Evolutionary conservation across 2,113 vertebrate genomes (phyloP), one percentile per base, ranked within the genome.

Genomic region (Speoplatyrhinus poulsoni): DNA sequence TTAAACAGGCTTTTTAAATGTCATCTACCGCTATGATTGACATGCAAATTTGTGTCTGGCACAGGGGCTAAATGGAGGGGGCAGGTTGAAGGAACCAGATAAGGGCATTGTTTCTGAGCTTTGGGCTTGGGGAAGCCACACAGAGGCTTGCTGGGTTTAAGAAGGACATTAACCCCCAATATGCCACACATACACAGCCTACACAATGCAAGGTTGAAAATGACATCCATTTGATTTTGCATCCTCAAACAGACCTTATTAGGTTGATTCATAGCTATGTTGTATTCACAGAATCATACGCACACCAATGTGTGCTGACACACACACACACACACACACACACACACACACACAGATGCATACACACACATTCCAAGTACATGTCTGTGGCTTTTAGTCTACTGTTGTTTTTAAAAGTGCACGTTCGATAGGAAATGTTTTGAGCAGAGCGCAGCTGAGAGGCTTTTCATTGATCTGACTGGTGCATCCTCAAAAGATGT

Each of bases 1-100:
- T 88, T 89, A 41, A 41, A 86, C 77, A 73, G 84, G 87, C 89
- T 86, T 89, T 89, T 90, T 87, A 90, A 90, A 91, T 90, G 89
- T 89, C 89, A 88, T 77, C 84, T 41, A 47, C 82, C 16, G 65
- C 71, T 48, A 81, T 87, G 89, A 90, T 89, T 90, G 91, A 90
- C 90, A 90, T 90, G 88, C 85, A 89, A 89, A 90, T 89, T 70
- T 88, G 70, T 72, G 73, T 33, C 70, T 89, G 89, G 90, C 78
- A 85, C 54, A 85, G 58, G 67, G 83, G 78, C 84, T 82, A 85
- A 90, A 85, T 82, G 83, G 70, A 72, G 81, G 12, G 68, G 73
- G 70, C 69, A 86, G 86, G 83, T 88, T 90, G 84, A 88, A 79
- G 59, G 57, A 85, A 75, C 64, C 72, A 82, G 90, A 91, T 90